Conservation (phyloP, 2,888 invertebrate species). For the Amblyteles armatorius region DNA sequence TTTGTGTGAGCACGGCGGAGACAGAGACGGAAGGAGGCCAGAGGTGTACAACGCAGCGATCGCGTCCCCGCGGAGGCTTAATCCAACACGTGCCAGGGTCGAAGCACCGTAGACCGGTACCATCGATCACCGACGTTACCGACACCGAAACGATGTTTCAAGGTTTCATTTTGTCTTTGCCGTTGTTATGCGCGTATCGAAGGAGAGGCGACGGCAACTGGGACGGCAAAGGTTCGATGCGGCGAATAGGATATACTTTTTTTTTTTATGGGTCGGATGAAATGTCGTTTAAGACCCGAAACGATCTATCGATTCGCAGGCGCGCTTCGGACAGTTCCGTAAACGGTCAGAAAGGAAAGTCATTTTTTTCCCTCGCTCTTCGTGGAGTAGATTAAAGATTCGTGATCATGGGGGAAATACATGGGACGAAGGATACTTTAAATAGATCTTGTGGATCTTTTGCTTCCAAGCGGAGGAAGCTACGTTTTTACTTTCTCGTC, state of each 20-base stretch:
- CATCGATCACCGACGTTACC: slow-evolving; percentile 58
- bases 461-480: too few relatives aligned
- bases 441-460: too few relatives aligned
- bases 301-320: background rate
- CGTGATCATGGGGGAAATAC: too few relatives aligned
- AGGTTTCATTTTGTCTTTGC: slow-evolving; percentile 34
- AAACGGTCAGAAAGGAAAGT: background rate
- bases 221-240: slow-evolving; percentile 1
- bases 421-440: background rate
- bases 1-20: slow-evolving; percentile 4
- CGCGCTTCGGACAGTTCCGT: background rate
- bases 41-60: slow-evolving; percentile 37
- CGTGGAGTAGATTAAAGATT: background rate
- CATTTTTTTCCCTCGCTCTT: background rate
- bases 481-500: too few relatives aligned
- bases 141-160: slow-evolving; percentile 50
- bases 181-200: background rate
- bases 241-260: background rate
- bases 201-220: slow-evolving; percentile 39
- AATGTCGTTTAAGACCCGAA: too few relatives aligned
- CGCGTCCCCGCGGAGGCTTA: slow-evolving; percentile 48
- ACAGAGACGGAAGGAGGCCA: slow-evolving; percentile 21
- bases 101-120: slow-evolving; percentile 59
- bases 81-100: slow-evolving; percentile 78
- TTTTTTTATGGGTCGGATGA: background rate